Evolutionary conservation across 2,113 vertebrate genomes (phyloP).

Genomic region (Castor canadensis): DNA sequence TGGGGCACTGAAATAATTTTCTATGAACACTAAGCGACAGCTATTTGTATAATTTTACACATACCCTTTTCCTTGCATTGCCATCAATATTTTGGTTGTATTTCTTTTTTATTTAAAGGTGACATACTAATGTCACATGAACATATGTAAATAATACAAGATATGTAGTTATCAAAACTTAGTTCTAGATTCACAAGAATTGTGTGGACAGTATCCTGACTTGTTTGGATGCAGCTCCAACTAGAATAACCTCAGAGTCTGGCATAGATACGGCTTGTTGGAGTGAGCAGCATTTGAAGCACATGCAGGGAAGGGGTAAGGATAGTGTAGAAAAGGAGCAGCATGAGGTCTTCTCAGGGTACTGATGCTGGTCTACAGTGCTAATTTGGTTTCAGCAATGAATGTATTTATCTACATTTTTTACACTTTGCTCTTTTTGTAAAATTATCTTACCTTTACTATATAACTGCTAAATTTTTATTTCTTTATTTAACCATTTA

Average conservation of each 20-base stretch:
- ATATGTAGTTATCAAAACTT: neutral
- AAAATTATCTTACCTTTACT: neutral
- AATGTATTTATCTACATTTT: neutral
- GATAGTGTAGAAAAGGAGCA: neutral
- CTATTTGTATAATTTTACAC: neutral
- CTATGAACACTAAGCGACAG: neutral
- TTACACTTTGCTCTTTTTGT: neutral
- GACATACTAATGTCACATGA: neutral
- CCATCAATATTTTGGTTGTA: constrained; percentile 69
- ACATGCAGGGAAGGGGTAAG: neutral
- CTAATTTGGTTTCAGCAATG: neutral
- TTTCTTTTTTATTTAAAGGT: constrained; percentile 61
- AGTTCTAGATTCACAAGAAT: neutral
- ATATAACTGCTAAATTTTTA: neutral
- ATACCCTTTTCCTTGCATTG: constrained; percentile 74
- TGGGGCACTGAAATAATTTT: neutral
- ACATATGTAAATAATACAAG: neutral
- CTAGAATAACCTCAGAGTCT: neutral
- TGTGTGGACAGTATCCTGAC: neutral
- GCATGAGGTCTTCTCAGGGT: neutral
- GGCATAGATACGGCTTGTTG: neutral
- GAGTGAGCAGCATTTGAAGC: neutral
- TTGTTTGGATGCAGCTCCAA: neutral
- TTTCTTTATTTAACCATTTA: neutral
- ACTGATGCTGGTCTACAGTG: neutral